These are phyloP conservation scores for Strix uralensis DNA, from an alignment of 2,113 vertebrate genomes.

Conservation along the genomic window DNA sequence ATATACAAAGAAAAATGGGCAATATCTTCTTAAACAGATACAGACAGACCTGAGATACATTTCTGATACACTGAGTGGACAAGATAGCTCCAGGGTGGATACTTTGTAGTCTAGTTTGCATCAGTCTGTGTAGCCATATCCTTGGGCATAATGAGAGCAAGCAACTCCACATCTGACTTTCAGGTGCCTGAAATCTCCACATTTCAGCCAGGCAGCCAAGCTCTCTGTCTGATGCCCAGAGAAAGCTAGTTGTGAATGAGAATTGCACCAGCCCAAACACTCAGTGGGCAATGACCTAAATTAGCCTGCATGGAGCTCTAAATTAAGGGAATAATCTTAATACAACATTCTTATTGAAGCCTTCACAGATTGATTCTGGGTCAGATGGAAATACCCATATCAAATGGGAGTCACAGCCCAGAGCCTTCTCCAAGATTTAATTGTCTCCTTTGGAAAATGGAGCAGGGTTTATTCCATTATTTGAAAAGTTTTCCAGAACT, in stretches of 20 bases:
- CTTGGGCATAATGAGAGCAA: neutral
- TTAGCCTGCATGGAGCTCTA: neutral
- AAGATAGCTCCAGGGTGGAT: neutral
- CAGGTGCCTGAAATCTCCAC: neutral
- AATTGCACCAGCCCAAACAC: neutral
- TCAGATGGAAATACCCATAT: neutral
- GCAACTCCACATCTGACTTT: neutral
- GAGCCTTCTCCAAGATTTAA: neutral
- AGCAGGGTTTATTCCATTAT: neutral
- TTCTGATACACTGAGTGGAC: fast-evolving
- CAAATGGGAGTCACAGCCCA: neutral
- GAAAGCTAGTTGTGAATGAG: neutral
- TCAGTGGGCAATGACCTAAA: fast-evolving
- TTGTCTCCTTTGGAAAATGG: neutral
- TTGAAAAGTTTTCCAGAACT: neutral
- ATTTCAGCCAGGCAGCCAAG: neutral
- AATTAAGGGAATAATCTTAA: neutral
- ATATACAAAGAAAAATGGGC: neutral
- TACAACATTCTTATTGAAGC: neutral
- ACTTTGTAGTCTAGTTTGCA: neutral
- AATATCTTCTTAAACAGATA: neutral
- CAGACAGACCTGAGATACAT: neutral
- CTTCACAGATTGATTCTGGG: neutral
- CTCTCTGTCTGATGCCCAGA: neutral
- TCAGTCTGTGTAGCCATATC: neutral